Evolutionary conservation across 2,888 invertebrate species (phyloP), one percentile per base, ranked within the genome.

Genomic region (Tachystola acroxantha): DNA sequence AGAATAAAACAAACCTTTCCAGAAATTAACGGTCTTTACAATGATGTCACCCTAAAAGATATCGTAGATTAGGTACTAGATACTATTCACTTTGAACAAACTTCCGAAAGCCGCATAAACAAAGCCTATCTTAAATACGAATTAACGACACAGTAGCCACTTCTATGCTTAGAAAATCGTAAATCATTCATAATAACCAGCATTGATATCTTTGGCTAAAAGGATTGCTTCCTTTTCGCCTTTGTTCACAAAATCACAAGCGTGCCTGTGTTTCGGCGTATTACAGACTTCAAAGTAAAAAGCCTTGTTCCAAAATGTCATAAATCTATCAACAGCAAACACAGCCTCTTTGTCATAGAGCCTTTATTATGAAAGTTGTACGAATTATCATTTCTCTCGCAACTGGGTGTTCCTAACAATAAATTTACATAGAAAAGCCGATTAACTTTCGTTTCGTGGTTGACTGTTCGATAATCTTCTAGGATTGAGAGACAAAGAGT

Each of bases 361-460:
- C 46, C 37, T 43, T 47, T 44, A 50, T 51, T 50, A 49, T 45
- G 46, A 44, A 57, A 48, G 50, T 44, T 44, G 39, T 43, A 51
- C 42, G 48, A 48, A 53, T 44, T 46, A 44, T 42, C 45, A 43
- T 46, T 46, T 43, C 41, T 28, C 36, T 34, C 43, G 46, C 64
- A 61, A 64, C 65, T 64, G 67, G 69, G 66, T 59, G 66, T 78
- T 57, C 53, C 40, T 52, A 66, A 76, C 74, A 79, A 76, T 68
- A 69, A 62, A 57, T 66, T 72, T 68, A 75, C 70, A 72, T 64
- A 66, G 68, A 60, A 73, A 78, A 80, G 78, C 73, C 71, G 75
- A 76, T 80, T 80, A 79, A 59, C 67, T 70, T 64, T 59, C 58
- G 59, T 73, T 63, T 27, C 30, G 38, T 53, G 41, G 54, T 55